Percentiles rank a stretch among this genome's conserved stretches.
phyloP scores from a whole-genome alignment of 2,113 vertebrate species.

The Psittacula cyanocephala region DNA sequence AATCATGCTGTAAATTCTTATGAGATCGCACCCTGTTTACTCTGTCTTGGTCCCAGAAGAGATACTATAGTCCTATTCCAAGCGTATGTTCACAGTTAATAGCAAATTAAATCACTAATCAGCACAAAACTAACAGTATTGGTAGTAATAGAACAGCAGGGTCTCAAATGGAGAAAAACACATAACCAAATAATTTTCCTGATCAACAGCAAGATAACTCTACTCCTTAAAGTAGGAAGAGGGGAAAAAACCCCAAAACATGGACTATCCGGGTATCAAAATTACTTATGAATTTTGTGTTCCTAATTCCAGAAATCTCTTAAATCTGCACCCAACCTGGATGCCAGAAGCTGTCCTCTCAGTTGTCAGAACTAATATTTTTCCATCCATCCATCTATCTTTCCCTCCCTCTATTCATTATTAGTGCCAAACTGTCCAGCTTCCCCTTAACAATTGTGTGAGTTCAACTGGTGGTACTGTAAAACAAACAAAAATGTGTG shows the following conservation, averaged over 20 bases:
- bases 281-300: not conserved
- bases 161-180: not conserved
- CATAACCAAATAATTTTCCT: not conserved
- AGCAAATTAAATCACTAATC: not conserved
- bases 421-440: not conserved
- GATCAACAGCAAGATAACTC: not conserved
- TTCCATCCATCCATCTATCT: not conserved
- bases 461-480: not conserved
- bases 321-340: not conserved
- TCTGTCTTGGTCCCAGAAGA: not conserved
- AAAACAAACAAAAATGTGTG: not conserved
- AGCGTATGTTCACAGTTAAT: not conserved
- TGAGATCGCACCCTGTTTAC: not conserved
- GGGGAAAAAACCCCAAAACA: fast-evolving
- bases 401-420: not conserved
- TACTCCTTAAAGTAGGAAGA: not conserved
- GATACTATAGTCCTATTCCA: not conserved
- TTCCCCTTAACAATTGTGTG: not conserved
- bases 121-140: not conserved
- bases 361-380: not conserved
- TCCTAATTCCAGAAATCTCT: not conserved
- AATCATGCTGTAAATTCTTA: not conserved
- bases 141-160: not conserved
- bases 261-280: not conserved
- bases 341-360: not conserved